A percentile compares a stretch with the other conserved stretches of the same genome.
phyloP scores from a whole-genome alignment of 1,140 invertebrate genomes.

The Drosophila takahashii region DNA sequence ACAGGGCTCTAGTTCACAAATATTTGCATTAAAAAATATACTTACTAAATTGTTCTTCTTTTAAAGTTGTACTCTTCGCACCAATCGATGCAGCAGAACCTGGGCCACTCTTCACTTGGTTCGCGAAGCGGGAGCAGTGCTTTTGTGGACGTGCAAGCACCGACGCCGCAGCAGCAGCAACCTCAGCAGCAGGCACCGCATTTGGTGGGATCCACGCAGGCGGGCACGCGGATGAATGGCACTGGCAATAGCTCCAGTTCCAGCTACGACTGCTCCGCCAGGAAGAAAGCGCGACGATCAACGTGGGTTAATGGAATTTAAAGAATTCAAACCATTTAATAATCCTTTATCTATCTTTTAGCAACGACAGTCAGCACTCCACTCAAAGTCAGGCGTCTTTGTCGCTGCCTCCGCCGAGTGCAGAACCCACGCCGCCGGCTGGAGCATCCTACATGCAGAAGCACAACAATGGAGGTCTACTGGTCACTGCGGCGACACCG shows the following conservation, averaged over 20 bases:
- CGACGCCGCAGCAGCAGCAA: slow-evolving; percentile 45
- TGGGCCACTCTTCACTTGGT: slow-evolving; percentile 48
- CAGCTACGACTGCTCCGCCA: slow-evolving; percentile 68
- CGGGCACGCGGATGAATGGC: slow-evolving; percentile 66
- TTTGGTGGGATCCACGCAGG: slow-evolving; percentile 24
- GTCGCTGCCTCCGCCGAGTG: slow-evolving; percentile 62
- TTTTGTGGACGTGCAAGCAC: slow-evolving; percentile 63
- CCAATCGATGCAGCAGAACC: slow-evolving; percentile 30
- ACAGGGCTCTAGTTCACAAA: no score
- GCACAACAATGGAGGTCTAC: slow-evolving; percentile 64
- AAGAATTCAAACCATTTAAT: neutral
- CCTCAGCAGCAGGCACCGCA: slow-evolving; percentile 37
- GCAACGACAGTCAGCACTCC: slow-evolving; percentile 81
- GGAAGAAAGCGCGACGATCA: slow-evolving; percentile 86
- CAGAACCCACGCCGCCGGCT: slow-evolving; percentile 17
- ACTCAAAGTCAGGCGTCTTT: slow-evolving; percentile 75
- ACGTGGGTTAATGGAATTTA: slow-evolving; percentile 53
- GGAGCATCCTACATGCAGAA: slow-evolving; percentile 44
- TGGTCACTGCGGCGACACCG: slow-evolving; percentile 42
- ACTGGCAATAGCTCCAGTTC: slow-evolving; percentile 35
- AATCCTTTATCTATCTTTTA: slow-evolving; percentile 5
- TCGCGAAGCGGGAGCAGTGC: slow-evolving; percentile 49
- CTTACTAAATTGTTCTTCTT: no score
- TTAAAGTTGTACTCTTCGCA: slow-evolving; percentile 72
- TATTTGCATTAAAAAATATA: neutral